These are phyloP conservation scores for Botrylloides violaceus DNA, from an alignment of 23 tunicate species.

Conservation along the genomic window DNA sequence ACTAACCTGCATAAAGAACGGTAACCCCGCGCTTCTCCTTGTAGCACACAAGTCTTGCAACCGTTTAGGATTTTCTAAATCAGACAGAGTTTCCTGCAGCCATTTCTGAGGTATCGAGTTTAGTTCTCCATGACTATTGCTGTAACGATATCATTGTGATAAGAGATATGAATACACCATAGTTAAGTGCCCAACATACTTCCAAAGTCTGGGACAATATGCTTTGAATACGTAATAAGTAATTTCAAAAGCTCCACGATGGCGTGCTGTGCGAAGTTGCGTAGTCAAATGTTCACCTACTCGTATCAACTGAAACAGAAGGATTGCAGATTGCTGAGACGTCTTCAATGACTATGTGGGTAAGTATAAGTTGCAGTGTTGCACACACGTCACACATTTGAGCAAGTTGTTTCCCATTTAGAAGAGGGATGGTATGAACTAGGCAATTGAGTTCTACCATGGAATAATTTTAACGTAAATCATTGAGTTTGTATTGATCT, in stretches of 20 bases:
- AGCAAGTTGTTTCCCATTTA: too few species aligned
- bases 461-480: too few species aligned
- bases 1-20: constrained; percentile 65
- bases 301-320: constrained; percentile 31
- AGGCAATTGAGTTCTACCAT: too few species aligned
- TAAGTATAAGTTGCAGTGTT: too few species aligned
- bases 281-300: constrained; percentile 54
- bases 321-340: too few species aligned
- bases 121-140: constrained; percentile 34
- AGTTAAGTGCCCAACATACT: too few species aligned
- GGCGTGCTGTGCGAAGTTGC: constrained; percentile 53
- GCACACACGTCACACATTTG: too few species aligned
- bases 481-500: too few species aligned
- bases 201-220: constrained; percentile 62
- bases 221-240: constrained; percentile 64
- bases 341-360: too few species aligned
- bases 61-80: constrained; percentile 32
- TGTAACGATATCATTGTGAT: not conserved
- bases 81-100: constrained; percentile 19
- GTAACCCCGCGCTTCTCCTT: constrained; percentile 85
- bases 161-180: too few species aligned
- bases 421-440: too few species aligned
- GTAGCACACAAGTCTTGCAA: constrained; percentile 42
- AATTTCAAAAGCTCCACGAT: constrained; percentile 81
- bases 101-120: constrained; percentile 35